Evolutionary conservation across 1,140 invertebrate species (phyloP), one percentile per base, ranked within the genome.

Genomic region (Cecropterus lyciades): DNA sequence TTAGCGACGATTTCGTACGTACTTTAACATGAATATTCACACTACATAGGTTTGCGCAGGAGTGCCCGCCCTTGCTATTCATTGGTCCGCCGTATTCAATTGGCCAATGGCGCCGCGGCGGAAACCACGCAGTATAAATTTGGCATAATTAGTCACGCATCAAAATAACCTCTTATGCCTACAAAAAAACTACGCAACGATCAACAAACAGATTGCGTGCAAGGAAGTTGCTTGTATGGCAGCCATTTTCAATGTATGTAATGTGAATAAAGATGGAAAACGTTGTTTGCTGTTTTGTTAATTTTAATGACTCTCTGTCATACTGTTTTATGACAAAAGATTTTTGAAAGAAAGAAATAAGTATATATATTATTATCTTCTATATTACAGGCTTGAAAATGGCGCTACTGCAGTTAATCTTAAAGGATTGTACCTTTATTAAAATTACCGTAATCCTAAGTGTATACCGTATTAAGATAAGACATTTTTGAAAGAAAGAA

Each of bases 131-230:
- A 40, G 86, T 87, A 82, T 88, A 88, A 85, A 85, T 90, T 90
- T 85, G 87, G 83, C 85, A 85, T 88, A 90, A 90, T 91, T 88
- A 89, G 86, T 91, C 87, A 91, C 85, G 89, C 82, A 80, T 79
- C 52, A 53, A 67, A 70, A 73, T 76, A 67, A 76, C 59, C 17
- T 48, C 9, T 17, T 48, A 45, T 66, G 57, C 55, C 51, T 46
- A 57, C 37, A 62, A 48, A 69, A 72, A 59, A 14, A 45, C 45
- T 20, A 49, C 27, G 27, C 13, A 43, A 17, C n/a, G 45, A 60
- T 48, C 45, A 20, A 57, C 17, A 72, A 42, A 65, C 20, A 55
- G 27, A 55, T 65, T 59, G 62, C 53, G 17, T 56, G 53, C 48
- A 49, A 67, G 45, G 60, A 71, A 73, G 53, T 72, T 43, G 24